A percentile compares a stretch with the other conserved stretches of the same genome.
Conservation (phyloP, 2,113 vertebrate genomes). For the Anseranas semipalmata region DNA sequence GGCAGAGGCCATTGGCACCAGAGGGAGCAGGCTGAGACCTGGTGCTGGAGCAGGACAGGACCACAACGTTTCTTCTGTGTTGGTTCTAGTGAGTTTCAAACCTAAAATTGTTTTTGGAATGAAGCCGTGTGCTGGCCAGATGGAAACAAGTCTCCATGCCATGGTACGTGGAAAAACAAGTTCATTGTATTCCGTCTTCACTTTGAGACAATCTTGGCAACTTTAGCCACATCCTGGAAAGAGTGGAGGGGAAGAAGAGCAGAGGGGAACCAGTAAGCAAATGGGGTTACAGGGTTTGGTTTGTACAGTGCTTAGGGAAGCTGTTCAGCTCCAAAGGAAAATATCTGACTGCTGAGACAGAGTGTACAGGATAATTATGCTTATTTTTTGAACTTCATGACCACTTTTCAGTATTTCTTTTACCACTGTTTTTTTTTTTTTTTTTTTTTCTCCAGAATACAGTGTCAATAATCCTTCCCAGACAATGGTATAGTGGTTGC, state of each 20-base stretch:
- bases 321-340: background rate
- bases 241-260: background rate
- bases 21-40: background rate
- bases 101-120: background rate
- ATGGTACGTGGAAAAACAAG: background rate
- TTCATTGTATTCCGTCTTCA: background rate
- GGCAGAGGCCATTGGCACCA: background rate
- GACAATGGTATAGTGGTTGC: background rate
- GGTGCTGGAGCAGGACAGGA: background rate
- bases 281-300: background rate
- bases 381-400: background rate
- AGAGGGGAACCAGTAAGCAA: background rate
- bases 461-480: background rate
- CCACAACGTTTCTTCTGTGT: background rate
- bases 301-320: background rate
- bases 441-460: background rate
- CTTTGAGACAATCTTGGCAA: background rate
- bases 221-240: background rate
- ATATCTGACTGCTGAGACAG: background rate
- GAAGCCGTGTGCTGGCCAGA: background rate
- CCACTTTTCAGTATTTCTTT: background rate
- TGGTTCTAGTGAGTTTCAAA: background rate
- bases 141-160: background rate
- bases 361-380: background rate
- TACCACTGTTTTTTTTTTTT: background rate